Base-by-base conservation (phyloP, 2,888 invertebrate species). In the Pandemis corylana region DNA sequence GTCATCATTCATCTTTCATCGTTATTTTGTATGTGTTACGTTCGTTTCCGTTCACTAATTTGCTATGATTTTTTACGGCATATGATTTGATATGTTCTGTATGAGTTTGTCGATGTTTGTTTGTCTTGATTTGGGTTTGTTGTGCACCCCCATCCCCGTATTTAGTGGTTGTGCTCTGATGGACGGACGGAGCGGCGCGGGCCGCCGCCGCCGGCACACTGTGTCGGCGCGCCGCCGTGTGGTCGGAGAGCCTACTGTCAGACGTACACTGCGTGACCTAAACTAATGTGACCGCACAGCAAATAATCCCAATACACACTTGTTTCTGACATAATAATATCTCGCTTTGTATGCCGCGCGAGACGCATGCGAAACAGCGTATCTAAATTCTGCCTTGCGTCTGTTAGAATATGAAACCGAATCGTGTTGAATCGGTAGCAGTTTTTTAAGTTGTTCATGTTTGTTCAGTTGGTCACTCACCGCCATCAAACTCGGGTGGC, bases 51-150 rank as follows among this genome's bases (percentile, higher is more conserved):
- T 83, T 75, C 69, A 76, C 81, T 82, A 76, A 77, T 82, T 78
- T 78, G 67, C 61, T 78, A 76, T 78, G 46, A 77, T 80, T 85
- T 84, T 87, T 78, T 82, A 78, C 15, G 53, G 15, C 53, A 80
- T 86, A 85, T 86, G 78, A 82, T 84, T 86, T 84, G 78, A 85
- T 84, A 28, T 87, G 28, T 83, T 82, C 80, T 80, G 79, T 85
- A 82, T 81, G 78, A 79, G 81, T 83, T 79, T 83, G 82, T 83
- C 83, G 84, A 77, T 84, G 85, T 87, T 82, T 81, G 83, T 87
- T 84, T 86, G 83, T 84, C 83, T 87, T 56, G 82, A 83, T 81
- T 87, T 88, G 88, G 89, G 87, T 88, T 90, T 85, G 89, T 88
- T 85, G 84, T 86, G 90, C 90, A 89, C 89, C 85, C 85, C 83